phyloP scores from a whole-genome alignment of 1,140 invertebrate genomes.

The Ctenoplectra terminalis region DNA sequence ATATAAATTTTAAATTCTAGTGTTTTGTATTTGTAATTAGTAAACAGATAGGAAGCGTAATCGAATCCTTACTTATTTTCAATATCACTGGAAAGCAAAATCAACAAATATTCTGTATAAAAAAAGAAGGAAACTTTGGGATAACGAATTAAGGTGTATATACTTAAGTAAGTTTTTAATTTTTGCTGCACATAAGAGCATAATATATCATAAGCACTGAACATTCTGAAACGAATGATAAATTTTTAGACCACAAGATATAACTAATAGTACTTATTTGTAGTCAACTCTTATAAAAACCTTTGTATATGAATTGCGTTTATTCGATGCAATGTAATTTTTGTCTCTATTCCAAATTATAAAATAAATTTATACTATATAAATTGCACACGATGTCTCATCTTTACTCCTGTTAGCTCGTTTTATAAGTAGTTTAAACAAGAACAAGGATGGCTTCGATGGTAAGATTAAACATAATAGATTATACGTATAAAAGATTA shows the following conservation, averaged over 20 bases:
- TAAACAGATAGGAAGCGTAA: neutral
- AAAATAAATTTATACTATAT: constrained; percentile 53
- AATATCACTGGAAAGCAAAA: neutral
- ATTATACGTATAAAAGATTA: too few species aligned
- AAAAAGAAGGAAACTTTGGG: constrained; percentile 21
- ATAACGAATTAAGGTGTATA: constrained; percentile 42
- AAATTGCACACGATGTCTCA: neutral
- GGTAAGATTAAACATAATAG: neutral
- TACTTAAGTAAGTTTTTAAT: constrained; percentile 33
- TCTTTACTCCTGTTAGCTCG: neutral
- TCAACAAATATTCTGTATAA: constrained; percentile 29
- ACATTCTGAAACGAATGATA: neutral
- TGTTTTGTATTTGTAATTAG: neutral
- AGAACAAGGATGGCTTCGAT: neutral
- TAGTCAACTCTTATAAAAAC: neutral
- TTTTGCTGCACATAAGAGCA: constrained; percentile 26
- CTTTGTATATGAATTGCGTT: constrained; percentile 20
- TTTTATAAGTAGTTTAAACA: neutral
- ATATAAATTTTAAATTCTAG: neutral
- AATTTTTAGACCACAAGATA: neutral
- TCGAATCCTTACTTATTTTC: neutral
- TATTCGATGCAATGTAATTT: constrained; percentile 44
- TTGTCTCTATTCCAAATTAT: constrained; percentile 32
- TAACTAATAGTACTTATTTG: constrained; percentile 5
- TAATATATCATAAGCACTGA: constrained; percentile 9